These are phyloP conservation scores for Perognathus longimembris DNA, from an alignment of 2,113 vertebrate genomes.

Conservation along the genomic window DNA sequence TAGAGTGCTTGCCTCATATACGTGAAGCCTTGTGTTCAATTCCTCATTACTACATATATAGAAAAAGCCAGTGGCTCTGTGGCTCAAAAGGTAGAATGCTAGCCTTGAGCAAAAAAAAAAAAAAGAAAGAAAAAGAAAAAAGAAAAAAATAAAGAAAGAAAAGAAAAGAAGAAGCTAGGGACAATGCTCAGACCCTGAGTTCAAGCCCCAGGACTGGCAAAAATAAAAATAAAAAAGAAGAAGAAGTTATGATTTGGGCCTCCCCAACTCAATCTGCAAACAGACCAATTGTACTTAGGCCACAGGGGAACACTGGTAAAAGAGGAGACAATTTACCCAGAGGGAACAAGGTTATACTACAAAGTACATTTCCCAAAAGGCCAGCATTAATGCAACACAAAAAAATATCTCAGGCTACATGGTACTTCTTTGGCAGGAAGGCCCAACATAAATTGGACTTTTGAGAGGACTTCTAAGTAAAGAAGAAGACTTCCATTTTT, in stretches of 20 bases:
- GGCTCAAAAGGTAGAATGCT: too few relatives aligned
- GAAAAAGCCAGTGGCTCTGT: too few relatives aligned
- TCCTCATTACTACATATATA: too few relatives aligned
- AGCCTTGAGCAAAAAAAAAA: too few relatives aligned
- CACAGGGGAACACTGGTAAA: neutral
- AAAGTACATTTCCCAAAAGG: constrained; percentile 46
- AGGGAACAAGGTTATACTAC: constrained; percentile 17
- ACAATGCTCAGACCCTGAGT: too few relatives aligned
- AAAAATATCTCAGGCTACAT: constrained; percentile 20
- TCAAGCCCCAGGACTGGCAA: too few relatives aligned
- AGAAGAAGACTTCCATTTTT: neutral
- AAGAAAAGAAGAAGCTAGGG: too few relatives aligned
- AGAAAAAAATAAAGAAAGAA: too few relatives aligned
- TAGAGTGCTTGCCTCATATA: too few relatives aligned
- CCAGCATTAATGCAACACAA: neutral
- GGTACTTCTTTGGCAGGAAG: constrained; percentile 25
- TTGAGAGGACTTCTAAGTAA: neutral
- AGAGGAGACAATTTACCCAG: constrained; percentile 31
- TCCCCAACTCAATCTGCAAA: constrained; percentile 22
- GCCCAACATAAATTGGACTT: constrained; percentile 18
- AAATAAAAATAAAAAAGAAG: too few relatives aligned
- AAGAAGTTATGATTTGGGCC: constrained; percentile 16
- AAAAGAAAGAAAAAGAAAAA: too few relatives aligned
- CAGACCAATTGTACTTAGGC: constrained; percentile 32
- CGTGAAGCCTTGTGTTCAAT: too few relatives aligned